Base-by-base conservation (phyloP, 2,797 vertebrate genomes). In the Urophycis tenuis region DNA sequence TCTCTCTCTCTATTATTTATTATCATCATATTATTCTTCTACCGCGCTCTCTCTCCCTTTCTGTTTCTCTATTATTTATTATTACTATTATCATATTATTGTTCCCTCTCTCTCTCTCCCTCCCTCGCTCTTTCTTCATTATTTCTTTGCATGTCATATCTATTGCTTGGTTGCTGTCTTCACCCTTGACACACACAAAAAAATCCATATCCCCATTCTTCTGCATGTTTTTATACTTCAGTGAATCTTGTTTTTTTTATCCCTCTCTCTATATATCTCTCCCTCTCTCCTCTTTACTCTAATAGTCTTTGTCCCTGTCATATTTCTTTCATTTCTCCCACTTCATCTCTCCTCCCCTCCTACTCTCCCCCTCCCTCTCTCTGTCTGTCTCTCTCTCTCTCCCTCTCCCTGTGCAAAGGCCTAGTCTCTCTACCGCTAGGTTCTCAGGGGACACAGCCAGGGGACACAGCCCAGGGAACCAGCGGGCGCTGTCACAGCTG, bases 401-500 rank as follows among this genome's bases (percentile, higher is more conserved):
- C n/a, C 7, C 60, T 29, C 60, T 30, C 60, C n/a, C 60, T 67
- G 25, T 67, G 60, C 29, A 67, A 29, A 67, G n/a, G 60, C 60
- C 17, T 67, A 67, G 60, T 67, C 60, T 67, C 60, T 67, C n/a
- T 67, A 67, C 60, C 60, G 29, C n/a, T 12, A 12, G 60, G 60
- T 12, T 67, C 60, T 12, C 60, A 67, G 25, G 60, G 60, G 60
- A 67, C 60, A 49, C 53, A 60, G 53, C 53, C 49, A n/a, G 11
- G 53, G 53, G 53, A 64, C 53, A 45, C 22, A 22, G 49, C 49
- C 49, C 53, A 60, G 6, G 60, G 60, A n/a, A 67, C 60, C 53
- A 75, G 34, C 75, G 33, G 75, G 64, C 32, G 29, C 39, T 76
- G 67, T 71, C 75, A 71, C 69, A 76, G 36, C 67, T 45, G 49